Evolutionary conservation across 2,113 vertebrate genomes (phyloP).

Genomic region (Choloepus hoffmanni): DNA sequence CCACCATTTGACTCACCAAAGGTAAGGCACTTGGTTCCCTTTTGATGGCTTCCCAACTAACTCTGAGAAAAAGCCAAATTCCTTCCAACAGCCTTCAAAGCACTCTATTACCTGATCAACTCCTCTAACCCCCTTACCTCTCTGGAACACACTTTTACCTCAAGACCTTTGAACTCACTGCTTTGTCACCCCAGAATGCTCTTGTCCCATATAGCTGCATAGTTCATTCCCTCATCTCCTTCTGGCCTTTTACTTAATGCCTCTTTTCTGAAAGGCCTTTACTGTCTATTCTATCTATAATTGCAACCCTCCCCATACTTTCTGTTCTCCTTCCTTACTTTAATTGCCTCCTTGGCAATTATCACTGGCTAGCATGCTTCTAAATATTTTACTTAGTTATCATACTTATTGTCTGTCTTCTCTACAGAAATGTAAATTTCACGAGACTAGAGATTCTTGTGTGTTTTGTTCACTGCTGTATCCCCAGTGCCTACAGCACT

Average conservation of each 20-base stretch:
- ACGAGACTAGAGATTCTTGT: not conserved
- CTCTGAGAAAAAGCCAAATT: not conserved
- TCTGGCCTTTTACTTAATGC: not conserved
- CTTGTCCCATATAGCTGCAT: not conserved
- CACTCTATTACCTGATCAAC: not conserved
- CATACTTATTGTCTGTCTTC: not conserved
- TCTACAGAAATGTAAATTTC: not conserved
- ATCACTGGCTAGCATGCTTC: not conserved
- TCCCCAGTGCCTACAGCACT: not conserved
- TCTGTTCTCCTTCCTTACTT: not conserved
- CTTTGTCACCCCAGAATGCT: not conserved
- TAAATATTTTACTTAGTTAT: not conserved
- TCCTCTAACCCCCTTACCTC: not conserved
- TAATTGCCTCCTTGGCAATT: not conserved
- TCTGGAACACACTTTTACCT: not conserved
- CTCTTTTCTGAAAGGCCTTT: not conserved
- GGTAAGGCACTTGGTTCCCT: not conserved
- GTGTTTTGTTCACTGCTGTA: not conserved
- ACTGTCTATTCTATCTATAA: not conserved
- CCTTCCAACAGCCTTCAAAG: not conserved
- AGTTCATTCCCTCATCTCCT: not conserved
- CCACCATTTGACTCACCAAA: not conserved
- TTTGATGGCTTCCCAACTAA: not conserved
- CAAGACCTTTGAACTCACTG: not conserved
- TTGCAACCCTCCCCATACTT: not conserved